Conservation (phyloP, 2,113 vertebrate species). For the Lophius piscatorius region DNA sequence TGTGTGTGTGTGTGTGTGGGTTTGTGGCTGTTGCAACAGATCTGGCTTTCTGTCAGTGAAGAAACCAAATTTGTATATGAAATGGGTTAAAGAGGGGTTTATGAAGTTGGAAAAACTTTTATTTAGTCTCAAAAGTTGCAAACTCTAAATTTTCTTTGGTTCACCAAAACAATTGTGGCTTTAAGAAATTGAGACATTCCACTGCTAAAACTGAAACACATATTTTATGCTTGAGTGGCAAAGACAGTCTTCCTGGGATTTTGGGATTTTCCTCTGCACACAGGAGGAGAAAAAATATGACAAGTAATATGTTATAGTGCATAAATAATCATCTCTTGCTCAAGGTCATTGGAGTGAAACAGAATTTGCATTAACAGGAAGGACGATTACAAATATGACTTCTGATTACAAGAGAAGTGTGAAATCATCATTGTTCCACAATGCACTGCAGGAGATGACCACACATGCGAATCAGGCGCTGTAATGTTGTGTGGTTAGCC, state of each 20-base stretch:
- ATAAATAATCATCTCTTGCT: neutral
- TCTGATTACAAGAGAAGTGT: neutral
- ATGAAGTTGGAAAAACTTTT: constrained; percentile 2
- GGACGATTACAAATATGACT: neutral
- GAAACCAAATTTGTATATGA: constrained; percentile 2
- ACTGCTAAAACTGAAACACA: constrained; percentile 1
- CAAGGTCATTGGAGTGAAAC: too few species aligned
- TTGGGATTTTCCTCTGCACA: constrained; percentile 1
- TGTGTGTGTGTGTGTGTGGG: neutral
- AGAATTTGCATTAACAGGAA: neutral
- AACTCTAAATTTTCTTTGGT: neutral
- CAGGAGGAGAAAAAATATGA: neutral
- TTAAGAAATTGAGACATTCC: neutral
- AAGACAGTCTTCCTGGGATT: neutral
- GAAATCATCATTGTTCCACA: neutral
- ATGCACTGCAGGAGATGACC: neutral
- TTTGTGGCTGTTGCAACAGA: neutral
- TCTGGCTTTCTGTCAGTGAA: neutral
- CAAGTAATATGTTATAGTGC: too few species aligned
- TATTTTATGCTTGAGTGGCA: neutral
- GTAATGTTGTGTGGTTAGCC: neutral
- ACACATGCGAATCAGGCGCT: neutral
- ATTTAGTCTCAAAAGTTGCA: constrained; percentile 6
- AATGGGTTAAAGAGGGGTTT: constrained; percentile 14
- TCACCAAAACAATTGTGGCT: constrained; percentile 10